These are phyloP conservation scores for Pipistrellus nathusii DNA, from an alignment of 2,797 vertebrate species.

Conservation along the genomic window DNA sequence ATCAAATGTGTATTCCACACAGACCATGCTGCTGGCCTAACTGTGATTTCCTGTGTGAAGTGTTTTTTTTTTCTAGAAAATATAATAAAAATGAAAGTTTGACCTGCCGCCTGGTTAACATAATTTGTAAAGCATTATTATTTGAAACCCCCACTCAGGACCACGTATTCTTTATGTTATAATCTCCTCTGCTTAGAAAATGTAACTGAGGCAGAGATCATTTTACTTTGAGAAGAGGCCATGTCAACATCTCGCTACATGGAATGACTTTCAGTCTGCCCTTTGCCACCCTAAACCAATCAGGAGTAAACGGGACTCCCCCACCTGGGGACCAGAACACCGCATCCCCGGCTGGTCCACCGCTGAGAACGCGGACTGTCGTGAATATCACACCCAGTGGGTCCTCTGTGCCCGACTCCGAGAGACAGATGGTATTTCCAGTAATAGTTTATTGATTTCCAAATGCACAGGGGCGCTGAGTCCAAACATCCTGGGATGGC, in stretches of 20 bases:
- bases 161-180: constrained; percentile 37
- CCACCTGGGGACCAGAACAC: neutral
- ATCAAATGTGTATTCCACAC: constrained; percentile 28
- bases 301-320: neutral
- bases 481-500: constrained; percentile 79
- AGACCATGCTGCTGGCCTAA: constrained; percentile 21
- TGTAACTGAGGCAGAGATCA: neutral
- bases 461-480: constrained; percentile 81
- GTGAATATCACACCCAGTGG: constrained; percentile 78
- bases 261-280: neutral
- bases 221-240: constrained; percentile 48
- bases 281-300: neutral
- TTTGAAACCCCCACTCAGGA: constrained; percentile 51
- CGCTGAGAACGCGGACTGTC: constrained; percentile 3
- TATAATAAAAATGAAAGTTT: constrained; percentile 44
- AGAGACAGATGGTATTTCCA: constrained; percentile 80
- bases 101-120: neutral
- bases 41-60: neutral
- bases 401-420: constrained; percentile 78
- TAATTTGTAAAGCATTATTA: constrained; percentile 43
- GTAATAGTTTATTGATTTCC: constrained; percentile 85
- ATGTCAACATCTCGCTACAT: neutral
- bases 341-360: neutral
- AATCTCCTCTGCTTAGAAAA: constrained; percentile 41
- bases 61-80: neutral